Evolutionary conservation across 2,113 vertebrate genomes (phyloP), one percentile per base, ranked within the genome.

Genomic region (Geothlypis trichas): DNA sequence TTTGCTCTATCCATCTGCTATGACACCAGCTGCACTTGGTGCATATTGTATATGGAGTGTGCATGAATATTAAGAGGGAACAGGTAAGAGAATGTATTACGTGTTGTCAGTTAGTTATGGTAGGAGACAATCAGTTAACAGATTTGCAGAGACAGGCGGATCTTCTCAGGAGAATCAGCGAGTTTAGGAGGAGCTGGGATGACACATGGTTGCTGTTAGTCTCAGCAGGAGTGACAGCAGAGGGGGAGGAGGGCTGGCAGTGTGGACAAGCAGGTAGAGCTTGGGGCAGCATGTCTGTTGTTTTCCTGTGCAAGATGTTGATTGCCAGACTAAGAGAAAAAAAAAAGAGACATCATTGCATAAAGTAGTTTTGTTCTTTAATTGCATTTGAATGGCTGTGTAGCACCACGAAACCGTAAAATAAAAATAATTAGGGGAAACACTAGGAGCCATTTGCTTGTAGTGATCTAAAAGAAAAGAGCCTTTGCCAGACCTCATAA

Each of bases 211-310:
- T 85, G 58, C 35, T 89, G 74, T 81, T 97, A 85, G 71, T 44
- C 89, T 95, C 87, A 96, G 86, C 77, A 13, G 95, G 87, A 95
- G 51, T 83, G 91, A 90, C 93, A 93, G 89, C 8, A 7, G 21
- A 94, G 54, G 15, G 20, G 76, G 69, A 86, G 55, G 77, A 95
- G 27, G 69, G n/a, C 71, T 95, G 57, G 47, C 82, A 81, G 63
- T 71, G 59, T 0, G 0, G 63, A 31, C 89, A 95, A 95, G 83
- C 87, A 90, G 92, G 92, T 85, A 92, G 63, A 85, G 59, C 91
- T 95, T 49, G 67, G 83, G 84, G 82, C 84, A 81, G 57, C 63
- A 7, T 15, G 76, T 27, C 49, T 0, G 0, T 68, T 73, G 58
- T 52, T 91, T 89, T 81, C 76, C 62, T 91, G 54, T 2, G 4